Evolutionary conservation across 2,113 vertebrate species (phyloP), one percentile per base, ranked within the genome.

Genomic region (Chlorocebus sabaeus): DNA sequence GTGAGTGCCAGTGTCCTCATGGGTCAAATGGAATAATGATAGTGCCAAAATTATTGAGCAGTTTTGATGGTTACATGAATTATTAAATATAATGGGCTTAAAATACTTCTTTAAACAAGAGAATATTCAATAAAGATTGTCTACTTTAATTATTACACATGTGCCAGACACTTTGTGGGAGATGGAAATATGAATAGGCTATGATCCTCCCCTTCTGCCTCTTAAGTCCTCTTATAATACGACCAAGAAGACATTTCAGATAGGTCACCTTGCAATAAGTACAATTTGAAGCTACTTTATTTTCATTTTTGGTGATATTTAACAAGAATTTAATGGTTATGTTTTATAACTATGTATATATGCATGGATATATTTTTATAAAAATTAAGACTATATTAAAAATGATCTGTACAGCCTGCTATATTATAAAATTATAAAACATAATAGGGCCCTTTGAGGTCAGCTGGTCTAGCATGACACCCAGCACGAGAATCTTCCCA

Each of bases 381-480:
- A 95, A 95, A 90, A 68, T 45, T 90, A 83, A 84, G 79, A 27
- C 20, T 64, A 10, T 73, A 30, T 48, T 59, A 72, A 78, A 67
- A 80, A 52, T 68, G 27, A 9, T 88, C 23, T 45, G 6, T 25
- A 14, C 35, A 40, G 3, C 25, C 78, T 64, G 20, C 17, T 73
- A 0, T 38, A 45, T 45, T 72, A 25, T 30, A 75, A 30, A 64
- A 64, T n/a, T 45, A 6, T 13, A 43, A 55, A 55, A 67, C 30
- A 4, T 12, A 22, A 13, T 48, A 76, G 35, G 40, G 43, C 20
- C 40, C 38, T 52, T 43, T 7, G 22, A 32, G 6, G 17, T 50
- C 23, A 61, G 30, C 16, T 67, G 57, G 22, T 23, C 45, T 43
- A 38, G 67, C 6, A 6, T 40, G 79, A 40, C 35, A 57, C 70